These are phyloP conservation scores for Cynopterus sphinx DNA, from an alignment of 2,797 vertebrate genomes.

Conservation along the genomic window DNA sequence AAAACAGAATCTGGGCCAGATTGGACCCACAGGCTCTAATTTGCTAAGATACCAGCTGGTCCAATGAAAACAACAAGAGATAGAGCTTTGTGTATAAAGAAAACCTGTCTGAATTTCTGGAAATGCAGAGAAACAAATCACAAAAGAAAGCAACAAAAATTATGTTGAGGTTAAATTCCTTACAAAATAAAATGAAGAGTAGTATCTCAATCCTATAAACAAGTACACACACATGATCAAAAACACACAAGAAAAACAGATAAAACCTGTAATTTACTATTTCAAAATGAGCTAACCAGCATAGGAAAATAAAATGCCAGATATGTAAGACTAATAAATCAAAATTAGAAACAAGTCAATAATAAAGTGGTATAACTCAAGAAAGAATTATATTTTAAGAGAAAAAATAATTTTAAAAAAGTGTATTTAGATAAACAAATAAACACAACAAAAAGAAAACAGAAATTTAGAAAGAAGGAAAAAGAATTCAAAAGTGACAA, in stretches of 20 bases:
- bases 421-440: neutral
- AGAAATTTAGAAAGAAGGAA: neutral
- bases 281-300: neutral
- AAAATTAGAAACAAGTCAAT: neutral
- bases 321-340: neutral
- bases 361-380: neutral
- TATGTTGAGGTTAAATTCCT: neutral
- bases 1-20: neutral
- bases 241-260: neutral
- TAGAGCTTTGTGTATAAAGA: neutral
- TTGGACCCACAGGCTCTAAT: neutral
- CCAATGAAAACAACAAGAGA: neutral
- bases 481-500: neutral
- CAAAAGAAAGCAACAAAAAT: neutral
- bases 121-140: neutral
- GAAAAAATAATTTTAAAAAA: neutral
- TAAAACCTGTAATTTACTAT: neutral
- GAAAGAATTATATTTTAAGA: neutral
- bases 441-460: neutral
- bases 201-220: neutral
- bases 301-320: neutral
- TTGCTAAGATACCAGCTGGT: neutral
- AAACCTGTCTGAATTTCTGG: neutral
- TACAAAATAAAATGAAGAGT: neutral
- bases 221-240: neutral